Evolutionary conservation across 2,113 vertebrate genomes (phyloP).

Genomic region (Macquaria ambigua): DNA sequence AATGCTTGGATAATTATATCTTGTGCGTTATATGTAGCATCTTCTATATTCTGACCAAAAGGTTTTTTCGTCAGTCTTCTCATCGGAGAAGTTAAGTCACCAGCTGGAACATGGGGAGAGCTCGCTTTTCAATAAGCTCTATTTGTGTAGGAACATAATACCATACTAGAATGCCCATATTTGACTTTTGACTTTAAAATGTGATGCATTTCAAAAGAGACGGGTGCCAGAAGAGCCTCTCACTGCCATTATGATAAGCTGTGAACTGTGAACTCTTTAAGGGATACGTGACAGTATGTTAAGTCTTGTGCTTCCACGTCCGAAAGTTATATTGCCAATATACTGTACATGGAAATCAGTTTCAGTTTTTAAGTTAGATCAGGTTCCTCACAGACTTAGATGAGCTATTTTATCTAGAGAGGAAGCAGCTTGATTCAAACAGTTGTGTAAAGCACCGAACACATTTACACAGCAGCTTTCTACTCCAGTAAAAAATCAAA

Average conservation of each 20-base stretch:
- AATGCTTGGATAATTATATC: conserved; percentile 39
- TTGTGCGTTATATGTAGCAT: neutral
- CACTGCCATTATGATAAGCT: neutral
- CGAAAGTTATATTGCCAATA: neutral
- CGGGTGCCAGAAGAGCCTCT: neutral
- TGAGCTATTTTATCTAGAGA: neutral
- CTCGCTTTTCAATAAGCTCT: neutral
- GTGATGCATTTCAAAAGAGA: conserved; percentile 3
- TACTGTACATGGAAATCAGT: neutral
- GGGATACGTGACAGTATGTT: neutral
- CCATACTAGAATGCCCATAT: neutral
- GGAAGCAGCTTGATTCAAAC: conserved; percentile 1
- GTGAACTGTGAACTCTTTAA: conserved; percentile 7
- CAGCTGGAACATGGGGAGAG: neutral
- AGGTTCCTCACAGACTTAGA: neutral
- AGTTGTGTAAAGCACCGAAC: neutral
- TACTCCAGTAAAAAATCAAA: neutral
- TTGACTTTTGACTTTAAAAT: neutral
- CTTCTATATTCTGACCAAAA: conserved; percentile 15
- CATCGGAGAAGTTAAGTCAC: neutral
- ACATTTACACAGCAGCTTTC: neutral
- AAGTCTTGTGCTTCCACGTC: neutral
- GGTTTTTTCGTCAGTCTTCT: neutral
- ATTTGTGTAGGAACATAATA: neutral
- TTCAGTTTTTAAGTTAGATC: neutral